Evolutionary conservation across 2,888 invertebrate genomes (phyloP).

Genomic region (Synanthedon myopaeformis): DNA sequence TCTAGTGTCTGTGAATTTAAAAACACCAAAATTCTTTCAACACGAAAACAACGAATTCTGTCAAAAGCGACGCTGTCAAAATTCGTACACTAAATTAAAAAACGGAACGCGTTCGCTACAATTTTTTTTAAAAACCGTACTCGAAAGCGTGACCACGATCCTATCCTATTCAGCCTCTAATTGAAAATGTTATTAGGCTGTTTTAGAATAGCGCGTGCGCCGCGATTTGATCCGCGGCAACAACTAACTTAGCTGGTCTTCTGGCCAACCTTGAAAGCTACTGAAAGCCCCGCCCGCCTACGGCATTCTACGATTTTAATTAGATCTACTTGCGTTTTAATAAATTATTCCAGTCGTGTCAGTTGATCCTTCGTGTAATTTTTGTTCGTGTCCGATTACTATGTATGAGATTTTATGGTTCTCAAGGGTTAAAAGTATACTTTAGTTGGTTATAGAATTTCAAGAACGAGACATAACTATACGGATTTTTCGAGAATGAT

Average conservation of each 20-base stretch:
- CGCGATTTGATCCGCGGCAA: slow-evolving; percentile 32
- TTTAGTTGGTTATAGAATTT: background rate
- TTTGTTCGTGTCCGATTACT: background rate
- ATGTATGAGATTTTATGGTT: background rate
- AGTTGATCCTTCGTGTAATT: background rate
- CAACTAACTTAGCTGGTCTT: slow-evolving; percentile 32
- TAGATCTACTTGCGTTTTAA: slow-evolving; percentile 11
- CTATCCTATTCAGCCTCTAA: slow-evolving; percentile 48
- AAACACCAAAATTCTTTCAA: slow-evolving; percentile 18
- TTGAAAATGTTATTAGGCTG: slow-evolving; percentile 41
- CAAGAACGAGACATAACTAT: no score
- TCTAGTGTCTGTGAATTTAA: slow-evolving; percentile 11
- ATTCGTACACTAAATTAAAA: slow-evolving; percentile 31
- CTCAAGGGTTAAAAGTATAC: no score
- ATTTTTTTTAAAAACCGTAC: slow-evolving; percentile 33
- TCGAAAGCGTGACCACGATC: slow-evolving; percentile 10
- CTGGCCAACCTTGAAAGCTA: slow-evolving; percentile 52
- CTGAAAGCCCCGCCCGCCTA: slow-evolving; percentile 47
- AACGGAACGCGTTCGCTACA: slow-evolving; percentile 17
- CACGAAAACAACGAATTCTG: slow-evolving; percentile 28
- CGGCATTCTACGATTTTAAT: slow-evolving; percentile 25
- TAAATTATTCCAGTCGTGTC: slow-evolving; percentile 12
- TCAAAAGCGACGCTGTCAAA: slow-evolving; percentile 20
- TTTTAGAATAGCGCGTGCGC: slow-evolving; percentile 53
- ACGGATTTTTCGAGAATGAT: no score